Conservation (phyloP, 2,113 vertebrate species). For the Prunella fulvescens region DNA sequence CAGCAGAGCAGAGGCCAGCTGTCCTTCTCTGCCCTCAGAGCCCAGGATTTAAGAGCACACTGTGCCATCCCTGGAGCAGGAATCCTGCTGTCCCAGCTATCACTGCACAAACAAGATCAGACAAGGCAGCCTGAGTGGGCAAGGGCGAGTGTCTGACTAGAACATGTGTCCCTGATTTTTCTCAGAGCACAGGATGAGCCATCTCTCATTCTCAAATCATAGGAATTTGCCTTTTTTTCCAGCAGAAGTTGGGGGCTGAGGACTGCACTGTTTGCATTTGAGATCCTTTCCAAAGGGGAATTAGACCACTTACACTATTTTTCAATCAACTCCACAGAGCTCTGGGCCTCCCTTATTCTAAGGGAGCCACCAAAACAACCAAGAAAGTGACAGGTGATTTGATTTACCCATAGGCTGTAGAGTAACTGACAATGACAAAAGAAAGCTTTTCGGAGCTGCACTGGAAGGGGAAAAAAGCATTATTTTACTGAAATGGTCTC, state of each 20-base stretch:
- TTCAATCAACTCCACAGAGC: background rate
- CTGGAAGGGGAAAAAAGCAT: background rate
- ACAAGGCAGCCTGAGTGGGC: background rate
- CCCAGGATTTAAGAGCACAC: background rate
- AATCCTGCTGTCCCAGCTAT: background rate
- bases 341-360: background rate
- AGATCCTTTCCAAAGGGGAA: background rate
- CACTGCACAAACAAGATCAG: background rate
- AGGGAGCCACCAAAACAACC: background rate
- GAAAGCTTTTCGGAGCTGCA: background rate
- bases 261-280: background rate
- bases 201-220: background rate
- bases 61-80: background rate
- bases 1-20: background rate
- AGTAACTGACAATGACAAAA: background rate
- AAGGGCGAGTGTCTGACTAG: background rate
- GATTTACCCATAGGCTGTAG: background rate
- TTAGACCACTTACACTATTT: background rate
- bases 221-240: background rate
- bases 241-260: background rate
- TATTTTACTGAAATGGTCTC: background rate
- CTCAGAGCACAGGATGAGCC: background rate
- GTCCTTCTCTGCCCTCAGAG: background rate
- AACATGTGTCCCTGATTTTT: background rate
- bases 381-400: background rate